Evolutionary conservation across 1,140 invertebrate species (phyloP).

Genomic region (Fopius arisanus): DNA sequence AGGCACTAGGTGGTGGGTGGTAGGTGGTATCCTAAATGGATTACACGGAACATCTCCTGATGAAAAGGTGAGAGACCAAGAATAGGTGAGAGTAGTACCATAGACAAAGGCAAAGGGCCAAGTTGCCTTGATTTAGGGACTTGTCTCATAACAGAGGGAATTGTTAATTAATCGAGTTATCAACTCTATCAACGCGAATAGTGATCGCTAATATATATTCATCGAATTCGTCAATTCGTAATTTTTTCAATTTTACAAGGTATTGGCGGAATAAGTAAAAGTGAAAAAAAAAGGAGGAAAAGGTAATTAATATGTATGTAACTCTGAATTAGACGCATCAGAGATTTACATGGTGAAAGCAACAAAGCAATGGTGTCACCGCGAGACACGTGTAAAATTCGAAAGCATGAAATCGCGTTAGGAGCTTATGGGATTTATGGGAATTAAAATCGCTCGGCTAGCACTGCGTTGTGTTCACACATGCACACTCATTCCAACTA

Average conservation of each 20-base stretch:
- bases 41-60: slow-evolving; percentile 34
- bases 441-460: slow-evolving; percentile 53
- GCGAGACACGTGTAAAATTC: slow-evolving; percentile 47
- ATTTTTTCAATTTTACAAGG: not conserved
- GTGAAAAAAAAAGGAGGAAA: not conserved
- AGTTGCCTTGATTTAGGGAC: slow-evolving; percentile 36
- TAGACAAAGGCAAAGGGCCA: slow-evolving; percentile 19
- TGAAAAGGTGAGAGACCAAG: slow-evolving; percentile 24
- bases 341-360: not conserved
- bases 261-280: not conserved
- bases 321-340: slow-evolving; percentile 19
- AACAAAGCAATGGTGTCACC: slow-evolving; percentile 33
- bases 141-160: slow-evolving; percentile 22
- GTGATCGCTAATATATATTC: slow-evolving; percentile 19
- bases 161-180: slow-evolving; percentile 47
- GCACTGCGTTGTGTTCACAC: slow-evolving; percentile 28
- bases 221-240: not conserved
- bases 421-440: slow-evolving; percentile 50
- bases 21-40: slow-evolving; percentile 30
- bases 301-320: not conserved
- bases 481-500: not conserved
- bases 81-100: not conserved
- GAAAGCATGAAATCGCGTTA: slow-evolving; percentile 59
- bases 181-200: slow-evolving; percentile 37
- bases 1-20: not conserved